Evolutionary conservation across 2,888 invertebrate species (phyloP), one percentile per base, ranked within the genome.

Genomic region (Meiosimyza decipiens): DNA sequence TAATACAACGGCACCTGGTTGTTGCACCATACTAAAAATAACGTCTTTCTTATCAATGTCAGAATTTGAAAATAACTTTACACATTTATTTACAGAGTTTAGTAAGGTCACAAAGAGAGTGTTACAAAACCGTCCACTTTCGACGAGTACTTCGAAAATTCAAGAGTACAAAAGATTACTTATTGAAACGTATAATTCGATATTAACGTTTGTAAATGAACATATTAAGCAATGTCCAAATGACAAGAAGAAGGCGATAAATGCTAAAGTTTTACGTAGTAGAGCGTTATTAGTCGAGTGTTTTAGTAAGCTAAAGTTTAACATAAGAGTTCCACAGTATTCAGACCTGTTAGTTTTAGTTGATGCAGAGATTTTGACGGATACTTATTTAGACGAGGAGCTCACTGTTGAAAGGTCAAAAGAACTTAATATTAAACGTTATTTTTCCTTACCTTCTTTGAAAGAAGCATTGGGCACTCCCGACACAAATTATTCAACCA

Each of bases 291-390:
- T 72, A 47, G 13, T 71, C 4, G 65, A 62, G 18, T 63, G 60
- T 12, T 71, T 71, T 60, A 33, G 59, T 22, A 72, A 54, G 18
- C 55, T 68, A 12, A n/a, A 68, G 5, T 67, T 28, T 47, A 68
- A 57, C 22, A 72, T 68, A 40, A 49, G 18, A 68, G 54, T 72
- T 3, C 50, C 55, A 68, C 68, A 47, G 50, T 54, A 67, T 40
- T 49, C 50, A 49, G 16, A 68, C 50, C 54, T 63, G 28, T 62
- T 63, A 55, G 68, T 62, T 55, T 5, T 18, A 5, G 7, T 72
- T 18, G 49, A n/a, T 3, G 68, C 49, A 50, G 51, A 54, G 6
- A 54, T 54, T 54, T 28, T 28, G 28, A 28, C 28, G 4, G 28
- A 28, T 28, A 54, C 54, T 54, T 1, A 12, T n/a, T 28, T 28